Conservation (phyloP, 2,888 invertebrate species). For the Acrocera orbiculus region DNA sequence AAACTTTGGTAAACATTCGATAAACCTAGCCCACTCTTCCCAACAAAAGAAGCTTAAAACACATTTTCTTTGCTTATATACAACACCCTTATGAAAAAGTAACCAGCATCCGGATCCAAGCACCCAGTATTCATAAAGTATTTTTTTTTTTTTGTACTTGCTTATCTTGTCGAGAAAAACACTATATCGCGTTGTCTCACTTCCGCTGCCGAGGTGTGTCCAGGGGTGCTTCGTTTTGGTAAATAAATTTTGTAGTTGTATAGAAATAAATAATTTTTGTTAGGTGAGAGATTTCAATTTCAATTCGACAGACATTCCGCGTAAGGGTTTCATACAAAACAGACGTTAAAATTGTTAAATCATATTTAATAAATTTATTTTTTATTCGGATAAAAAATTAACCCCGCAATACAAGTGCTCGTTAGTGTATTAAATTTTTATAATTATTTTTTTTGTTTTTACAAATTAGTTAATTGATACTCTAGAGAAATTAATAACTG, state of each 20-base stretch:
- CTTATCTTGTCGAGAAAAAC: constrained; percentile 9
- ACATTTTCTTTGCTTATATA: too few relatives aligned
- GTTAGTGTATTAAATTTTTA: too few relatives aligned
- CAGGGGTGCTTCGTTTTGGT: constrained; percentile 25
- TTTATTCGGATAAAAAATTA: too few relatives aligned
- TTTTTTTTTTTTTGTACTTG: too few relatives aligned
- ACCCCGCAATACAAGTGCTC: too few relatives aligned
- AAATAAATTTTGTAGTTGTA: constrained; percentile 32
- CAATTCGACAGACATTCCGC: constrained; percentile 29
- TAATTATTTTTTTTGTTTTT: too few relatives aligned
- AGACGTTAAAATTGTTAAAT: constrained; percentile 17
- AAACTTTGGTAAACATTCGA: constrained; percentile 12
- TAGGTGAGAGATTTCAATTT: constrained; percentile 31
- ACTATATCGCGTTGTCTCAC: constrained; percentile 5
- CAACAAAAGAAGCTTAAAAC: too few relatives aligned
- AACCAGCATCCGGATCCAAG: constrained; percentile 3
- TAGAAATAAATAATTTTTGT: constrained; percentile 28
- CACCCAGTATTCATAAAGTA: constrained; percentile 9
- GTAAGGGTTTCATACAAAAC: constrained; percentile 28
- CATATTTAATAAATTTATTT: background rate
- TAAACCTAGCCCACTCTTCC: constrained; percentile 4
- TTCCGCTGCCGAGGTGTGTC: background rate
- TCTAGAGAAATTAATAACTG: too few relatives aligned
- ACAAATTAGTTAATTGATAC: too few relatives aligned
- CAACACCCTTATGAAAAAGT: background rate